Evolutionary conservation across 64 coral and sea anemone species (phyloP), one percentile per base, ranked within the genome.

Genomic region (Pachyseris speciosa): DNA sequence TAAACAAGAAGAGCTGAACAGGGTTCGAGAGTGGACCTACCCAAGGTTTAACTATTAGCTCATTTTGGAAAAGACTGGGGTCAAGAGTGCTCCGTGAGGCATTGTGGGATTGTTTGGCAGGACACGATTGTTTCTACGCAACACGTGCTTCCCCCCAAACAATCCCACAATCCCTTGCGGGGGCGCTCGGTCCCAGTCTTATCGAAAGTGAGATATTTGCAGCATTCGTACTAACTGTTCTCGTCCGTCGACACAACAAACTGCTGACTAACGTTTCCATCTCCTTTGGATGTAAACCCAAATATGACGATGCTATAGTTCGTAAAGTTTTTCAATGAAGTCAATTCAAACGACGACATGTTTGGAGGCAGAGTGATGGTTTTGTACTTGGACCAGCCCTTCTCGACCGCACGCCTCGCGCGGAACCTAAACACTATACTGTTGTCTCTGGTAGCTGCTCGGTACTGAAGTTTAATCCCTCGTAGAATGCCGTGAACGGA

Each of bases 261-360:
- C 11, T 60, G 24, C n/a, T 64, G 64, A 36, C 75, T 90, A 29
- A 58, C 37, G 8, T 55, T 64, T 61, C 95, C 95, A 63, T 84
- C 52, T 63, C 95, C 95, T 68, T 88, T 89, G 9, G 75, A 37
- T 64, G 95, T 97, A 57, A 86, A 97, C 7, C 91, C 95, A 59
- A 89, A 36, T 47, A 97, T n/a, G 50, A 63, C 39, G n/a, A 94
- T 71, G 15, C 71, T 83, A 40, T 97, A 97, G 69, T 72, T 83
- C 0, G 90, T 97, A 72, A 72, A 97, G 71, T 91, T 88, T 1
- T 66, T 40, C 30, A 97, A 45, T 17, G 63, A 49, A 0, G 70
- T 66, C 26, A 97, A 47, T 4, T 72, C 15, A 36, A 84, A 92
- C 11, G 89, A 85, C 37, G 41, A 26, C 20, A 38, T 48, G 68